A percentile compares a stretch with the other conserved stretches of the same genome.
Conservation (phyloP, 2,888 invertebrate genomes). For the Frankliniella fusca region DNA sequence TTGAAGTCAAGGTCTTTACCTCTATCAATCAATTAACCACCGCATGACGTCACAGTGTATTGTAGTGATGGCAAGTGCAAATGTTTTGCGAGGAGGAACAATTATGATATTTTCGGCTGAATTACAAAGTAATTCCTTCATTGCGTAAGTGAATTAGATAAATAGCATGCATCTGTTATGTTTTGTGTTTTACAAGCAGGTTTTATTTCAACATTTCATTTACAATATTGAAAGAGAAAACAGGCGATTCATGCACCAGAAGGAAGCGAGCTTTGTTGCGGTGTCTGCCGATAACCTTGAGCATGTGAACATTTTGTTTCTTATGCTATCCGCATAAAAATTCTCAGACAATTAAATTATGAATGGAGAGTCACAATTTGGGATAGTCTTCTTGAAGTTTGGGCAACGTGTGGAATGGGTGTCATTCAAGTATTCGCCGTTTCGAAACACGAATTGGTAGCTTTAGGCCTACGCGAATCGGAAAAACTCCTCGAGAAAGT, state of each 20-base stretch:
- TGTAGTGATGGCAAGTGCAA: constrained; percentile 26
- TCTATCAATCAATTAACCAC: constrained; percentile 25
- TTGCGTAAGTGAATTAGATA: not conserved
- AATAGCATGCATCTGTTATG: too few relatives aligned
- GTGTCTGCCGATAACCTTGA: constrained; percentile 23
- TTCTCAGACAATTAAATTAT: constrained; percentile 20
- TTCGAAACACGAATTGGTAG: not conserved
- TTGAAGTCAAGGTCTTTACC: not conserved
- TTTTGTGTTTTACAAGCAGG: not conserved
- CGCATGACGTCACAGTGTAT: constrained; percentile 18
- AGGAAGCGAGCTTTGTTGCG: constrained; percentile 17
- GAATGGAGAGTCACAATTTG: constrained; percentile 6
- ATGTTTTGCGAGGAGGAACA: constrained; percentile 8
- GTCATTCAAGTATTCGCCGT: not conserved
- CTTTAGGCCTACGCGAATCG: constrained; percentile 1
- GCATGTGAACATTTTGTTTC: constrained; percentile 22
- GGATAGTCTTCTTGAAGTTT: not conserved
- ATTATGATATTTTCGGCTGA: constrained; percentile 4
- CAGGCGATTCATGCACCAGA: constrained; percentile 20
- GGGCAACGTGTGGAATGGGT: not conserved
- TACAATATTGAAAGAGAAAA: constrained; percentile 27
- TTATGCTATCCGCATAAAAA: not conserved
- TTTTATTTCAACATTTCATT: constrained; percentile 12
- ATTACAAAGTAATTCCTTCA: not conserved
- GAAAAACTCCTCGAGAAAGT: constrained; percentile 19